phyloP scores from a whole-genome alignment of 2,888 invertebrate species.

The Drosophila barbarae region DNA sequence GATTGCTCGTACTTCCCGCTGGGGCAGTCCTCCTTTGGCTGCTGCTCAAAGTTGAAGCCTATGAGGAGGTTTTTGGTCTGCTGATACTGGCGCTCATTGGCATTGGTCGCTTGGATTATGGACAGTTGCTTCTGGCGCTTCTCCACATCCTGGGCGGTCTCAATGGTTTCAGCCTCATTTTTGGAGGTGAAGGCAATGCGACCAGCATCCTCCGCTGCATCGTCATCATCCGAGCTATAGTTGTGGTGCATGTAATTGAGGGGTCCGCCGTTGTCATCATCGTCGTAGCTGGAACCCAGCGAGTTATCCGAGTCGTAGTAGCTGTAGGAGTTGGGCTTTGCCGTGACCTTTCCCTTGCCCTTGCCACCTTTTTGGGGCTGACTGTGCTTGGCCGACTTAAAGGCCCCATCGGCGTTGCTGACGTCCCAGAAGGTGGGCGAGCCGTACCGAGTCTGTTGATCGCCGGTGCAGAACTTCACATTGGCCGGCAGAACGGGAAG shows the following conservation, averaged over 20 bases:
- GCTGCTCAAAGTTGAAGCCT: slow-evolving; percentile 74
- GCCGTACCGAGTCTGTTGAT: slow-evolving; percentile 77
- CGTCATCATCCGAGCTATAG: slow-evolving; percentile 73
- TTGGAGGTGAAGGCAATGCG: slow-evolving; percentile 91
- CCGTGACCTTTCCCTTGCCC: slow-evolving; percentile 5
- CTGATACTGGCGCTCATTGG: slow-evolving; percentile 79
- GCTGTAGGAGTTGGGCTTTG: slow-evolving; percentile 48
- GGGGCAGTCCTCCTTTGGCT: background rate
- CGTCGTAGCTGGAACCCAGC: slow-evolving; percentile 81
- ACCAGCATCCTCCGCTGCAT: slow-evolving; percentile 81
- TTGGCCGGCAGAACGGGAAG: slow-evolving; percentile 83
- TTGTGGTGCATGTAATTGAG: slow-evolving; percentile 42
- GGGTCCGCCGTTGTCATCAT: slow-evolving; percentile 75
- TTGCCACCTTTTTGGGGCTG: slow-evolving; percentile 22
- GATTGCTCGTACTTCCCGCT: slow-evolving; percentile 70
- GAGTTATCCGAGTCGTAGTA: slow-evolving; percentile 81
- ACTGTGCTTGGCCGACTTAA: slow-evolving; percentile 32
- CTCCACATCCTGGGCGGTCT: slow-evolving; percentile 81
- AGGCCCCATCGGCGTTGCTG: slow-evolving; percentile 49
- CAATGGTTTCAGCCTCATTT: slow-evolving; percentile 91
- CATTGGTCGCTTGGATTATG: slow-evolving; percentile 78
- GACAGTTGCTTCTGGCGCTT: slow-evolving; percentile 78
- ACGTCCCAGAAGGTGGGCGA: slow-evolving; percentile 79
- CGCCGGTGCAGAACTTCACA: slow-evolving; percentile 82
- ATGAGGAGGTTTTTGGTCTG: slow-evolving; percentile 77